These are phyloP conservation scores for Acronicta aceris DNA, from an alignment of 2,888 invertebrate genomes.

Conservation along the genomic window DNA sequence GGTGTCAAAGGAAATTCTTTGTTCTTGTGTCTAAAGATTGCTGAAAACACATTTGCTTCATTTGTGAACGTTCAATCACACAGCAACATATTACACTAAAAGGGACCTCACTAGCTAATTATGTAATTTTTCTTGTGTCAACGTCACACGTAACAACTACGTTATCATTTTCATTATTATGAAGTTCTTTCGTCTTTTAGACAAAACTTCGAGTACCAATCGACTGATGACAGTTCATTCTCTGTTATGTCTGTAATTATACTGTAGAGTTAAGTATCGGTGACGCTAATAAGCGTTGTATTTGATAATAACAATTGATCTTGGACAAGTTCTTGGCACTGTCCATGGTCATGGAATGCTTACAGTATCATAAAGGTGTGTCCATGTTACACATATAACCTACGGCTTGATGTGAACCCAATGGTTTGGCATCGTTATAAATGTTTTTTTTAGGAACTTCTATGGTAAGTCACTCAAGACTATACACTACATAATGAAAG, in stretches of 20 bases:
- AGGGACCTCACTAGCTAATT: neutral
- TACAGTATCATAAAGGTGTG: slow-evolving; percentile 8
- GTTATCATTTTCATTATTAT: neutral
- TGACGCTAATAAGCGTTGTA: neutral
- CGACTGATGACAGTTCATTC: too few relatives aligned
- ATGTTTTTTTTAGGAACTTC: too few relatives aligned
- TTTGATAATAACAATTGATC: neutral
- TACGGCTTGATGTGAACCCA: neutral
- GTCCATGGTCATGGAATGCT: slow-evolving; percentile 16
- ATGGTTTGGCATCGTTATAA: too few relatives aligned
- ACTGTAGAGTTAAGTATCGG: neutral
- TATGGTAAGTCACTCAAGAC: too few relatives aligned
- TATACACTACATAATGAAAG: too few relatives aligned
- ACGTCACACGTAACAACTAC: neutral
- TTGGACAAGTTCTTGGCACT: slow-evolving; percentile 2
- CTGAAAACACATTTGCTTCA: slow-evolving; percentile 14
- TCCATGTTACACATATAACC: too few relatives aligned
- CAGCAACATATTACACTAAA: slow-evolving; percentile 3
- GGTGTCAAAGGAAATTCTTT: neutral
- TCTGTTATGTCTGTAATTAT: too few relatives aligned
- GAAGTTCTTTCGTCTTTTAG: neutral
- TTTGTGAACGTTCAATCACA: slow-evolving; percentile 1
- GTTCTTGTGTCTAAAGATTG: neutral
- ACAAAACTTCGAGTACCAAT: too few relatives aligned
- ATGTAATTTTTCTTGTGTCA: neutral